Evolutionary conservation across 2,888 invertebrate species (phyloP).

Genomic region (Protodeltote pygarga): DNA sequence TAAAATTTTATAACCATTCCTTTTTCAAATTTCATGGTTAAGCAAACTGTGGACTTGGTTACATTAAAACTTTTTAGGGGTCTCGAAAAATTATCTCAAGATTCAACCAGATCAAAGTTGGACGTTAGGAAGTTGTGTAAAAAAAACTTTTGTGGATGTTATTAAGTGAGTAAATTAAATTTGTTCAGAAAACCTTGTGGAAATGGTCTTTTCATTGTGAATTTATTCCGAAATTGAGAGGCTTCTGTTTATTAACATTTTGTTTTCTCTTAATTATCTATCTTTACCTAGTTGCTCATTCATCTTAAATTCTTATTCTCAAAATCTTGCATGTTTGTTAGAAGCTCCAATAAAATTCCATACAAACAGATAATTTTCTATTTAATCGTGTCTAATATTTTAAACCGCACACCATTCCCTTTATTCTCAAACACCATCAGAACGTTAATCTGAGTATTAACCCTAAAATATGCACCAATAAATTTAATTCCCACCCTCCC

Average conservation of each 20-base stretch:
- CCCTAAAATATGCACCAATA: conserved; percentile 11
- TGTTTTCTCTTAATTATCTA: conserved; percentile 7
- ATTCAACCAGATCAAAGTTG: conserved; percentile 63
- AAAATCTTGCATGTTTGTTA: too few relatives aligned
- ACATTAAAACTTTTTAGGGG: conserved; percentile 71
- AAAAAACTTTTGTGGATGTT: conserved; percentile 49
- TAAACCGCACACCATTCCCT: not conserved
- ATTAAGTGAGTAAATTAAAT: conserved; percentile 67
- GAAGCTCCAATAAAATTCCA: too few relatives aligned
- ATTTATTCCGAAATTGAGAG: conserved; percentile 28
- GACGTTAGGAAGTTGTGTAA: conserved; percentile 50
- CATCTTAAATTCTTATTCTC: not conserved
- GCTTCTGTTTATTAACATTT: conserved; percentile 18
- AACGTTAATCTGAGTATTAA: not conserved
- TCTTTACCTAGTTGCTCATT: conserved; percentile 3
- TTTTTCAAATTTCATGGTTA: conserved; percentile 52
- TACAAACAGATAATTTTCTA: too few relatives aligned
- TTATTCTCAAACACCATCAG: not conserved
- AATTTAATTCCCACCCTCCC: conserved; percentile 1
- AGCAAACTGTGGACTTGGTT: conserved; percentile 58
- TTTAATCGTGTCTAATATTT: not conserved
- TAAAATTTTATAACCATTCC: conserved; percentile 42
- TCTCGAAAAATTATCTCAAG: conserved; percentile 65
- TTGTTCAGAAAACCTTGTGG: conserved; percentile 43
- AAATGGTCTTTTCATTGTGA: conserved; percentile 32